A percentile compares a stretch with the other conserved stretches of the same genome.
phyloP scores from a whole-genome alignment of 1,140 invertebrate genomes.

The Sinonovacula constricta region DNA sequence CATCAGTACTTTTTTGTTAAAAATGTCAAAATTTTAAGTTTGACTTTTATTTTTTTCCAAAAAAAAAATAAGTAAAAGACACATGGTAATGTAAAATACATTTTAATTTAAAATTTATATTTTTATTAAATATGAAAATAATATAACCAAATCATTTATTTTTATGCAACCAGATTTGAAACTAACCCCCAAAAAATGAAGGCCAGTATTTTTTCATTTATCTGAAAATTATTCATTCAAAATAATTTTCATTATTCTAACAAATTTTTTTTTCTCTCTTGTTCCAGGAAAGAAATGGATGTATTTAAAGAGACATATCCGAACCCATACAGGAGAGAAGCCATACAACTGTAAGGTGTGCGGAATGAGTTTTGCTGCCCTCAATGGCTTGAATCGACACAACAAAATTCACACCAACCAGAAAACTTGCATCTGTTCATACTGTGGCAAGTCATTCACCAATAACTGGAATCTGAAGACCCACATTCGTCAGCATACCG shows the following conservation, averaged over 20 bases:
- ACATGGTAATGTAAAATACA: too few relatives aligned
- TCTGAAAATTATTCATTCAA: neutral
- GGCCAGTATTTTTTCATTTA: too few relatives aligned
- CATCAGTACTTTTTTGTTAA: too few relatives aligned
- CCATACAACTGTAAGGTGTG: slow-evolving; percentile 28
- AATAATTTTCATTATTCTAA: neutral
- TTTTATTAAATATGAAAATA: too few relatives aligned
- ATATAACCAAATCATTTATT: too few relatives aligned
- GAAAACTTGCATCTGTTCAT: slow-evolving; percentile 61
- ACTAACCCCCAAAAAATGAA: too few relatives aligned
- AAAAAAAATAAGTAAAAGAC: too few relatives aligned
- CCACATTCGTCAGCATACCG: slow-evolving; percentile 60
- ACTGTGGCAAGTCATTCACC: slow-evolving; percentile 57
- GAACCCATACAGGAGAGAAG: slow-evolving; percentile 22
- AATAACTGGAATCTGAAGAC: slow-evolving; percentile 51
- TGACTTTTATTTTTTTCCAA: too few relatives aligned
- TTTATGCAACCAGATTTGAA: too few relatives aligned
- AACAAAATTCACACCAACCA: slow-evolving; percentile 61
- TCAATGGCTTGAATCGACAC: slow-evolving; percentile 50
- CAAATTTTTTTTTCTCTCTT: too few relatives aligned
- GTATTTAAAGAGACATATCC: slow-evolving; percentile 33
- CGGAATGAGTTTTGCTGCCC: slow-evolving; percentile 24
- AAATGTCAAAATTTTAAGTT: too few relatives aligned
- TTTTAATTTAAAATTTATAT: too few relatives aligned
- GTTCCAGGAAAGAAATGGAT: slow-evolving; percentile 27